Evolutionary conservation across 2,888 invertebrate genomes (phyloP).

Genomic region (Frankliniella fusca): DNA sequence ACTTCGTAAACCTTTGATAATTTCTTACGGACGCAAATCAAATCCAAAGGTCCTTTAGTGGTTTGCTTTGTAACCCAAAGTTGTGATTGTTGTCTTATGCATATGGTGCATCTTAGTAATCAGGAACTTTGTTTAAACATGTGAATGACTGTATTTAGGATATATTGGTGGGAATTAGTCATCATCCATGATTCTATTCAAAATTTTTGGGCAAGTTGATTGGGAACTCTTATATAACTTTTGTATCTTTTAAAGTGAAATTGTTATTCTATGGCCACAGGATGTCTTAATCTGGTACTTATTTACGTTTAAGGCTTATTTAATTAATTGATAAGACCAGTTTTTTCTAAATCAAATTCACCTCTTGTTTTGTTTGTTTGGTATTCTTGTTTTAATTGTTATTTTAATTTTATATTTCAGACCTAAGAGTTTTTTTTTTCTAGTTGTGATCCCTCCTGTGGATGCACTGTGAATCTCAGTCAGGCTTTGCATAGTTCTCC

Average conservation of each 20-base stretch:
- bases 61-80: neutral
- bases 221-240: too few relatives aligned
- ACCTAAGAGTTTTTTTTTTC: neutral
- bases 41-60: neutral
- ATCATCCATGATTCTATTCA: neutral
- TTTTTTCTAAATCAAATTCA: neutral
- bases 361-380: neutral
- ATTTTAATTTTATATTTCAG: constrained; percentile 8
- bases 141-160: neutral
- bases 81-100: neutral
- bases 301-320: neutral
- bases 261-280: too few relatives aligned
- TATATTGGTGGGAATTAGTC: neutral
- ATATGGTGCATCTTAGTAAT: neutral
- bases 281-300: neutral
- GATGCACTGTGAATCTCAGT: neutral
- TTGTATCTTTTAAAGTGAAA: too few relatives aligned
- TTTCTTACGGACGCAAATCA: too few relatives aligned
- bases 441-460: neutral
- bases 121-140: neutral
- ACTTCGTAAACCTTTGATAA: too few relatives aligned
- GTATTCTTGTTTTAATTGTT: neutral
- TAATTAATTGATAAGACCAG: neutral
- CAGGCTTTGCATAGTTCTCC: neutral
- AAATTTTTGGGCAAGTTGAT: neutral